Base-by-base conservation (phyloP, 2,113 vertebrate genomes). In the Anolis sagrei region DNA sequence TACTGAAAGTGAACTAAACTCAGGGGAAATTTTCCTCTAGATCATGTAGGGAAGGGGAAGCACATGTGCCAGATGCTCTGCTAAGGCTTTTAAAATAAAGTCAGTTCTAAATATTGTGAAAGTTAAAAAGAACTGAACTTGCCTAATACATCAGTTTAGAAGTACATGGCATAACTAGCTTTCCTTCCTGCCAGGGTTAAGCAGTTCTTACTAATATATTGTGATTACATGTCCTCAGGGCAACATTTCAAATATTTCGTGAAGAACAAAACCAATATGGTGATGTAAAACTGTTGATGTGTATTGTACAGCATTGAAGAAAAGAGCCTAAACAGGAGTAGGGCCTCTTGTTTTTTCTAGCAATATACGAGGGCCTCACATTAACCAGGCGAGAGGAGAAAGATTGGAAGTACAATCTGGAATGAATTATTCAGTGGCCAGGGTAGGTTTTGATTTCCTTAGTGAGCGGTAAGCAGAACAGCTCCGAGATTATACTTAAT, bases 391-490 rank as follows among this genome's bases (percentile, higher is more conserved):
- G 14, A 69, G 25, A 69, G 29, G 64, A 19, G 27, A 66, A 25
- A 66, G 78, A 66, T 48, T 58, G 36, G 36, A 62, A 75, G 54
- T 70, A 83, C 74, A 34, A 27, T 73, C 27, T 74, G 16, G 58
- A 48, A 25, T 72, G 44, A 48, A 72, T 72, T 72, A 74, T 83
- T 39, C 27, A 62, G 51, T 62, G 54, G 16, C 58, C 32, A 13
- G 29, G 27, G 7, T 48, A 80, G 36, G 78, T 29, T 82, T 82
- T 62, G 27, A 73, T 73, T 82, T 82, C 49, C 54, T 75, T 62
- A 16, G 25, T 36, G 62, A 83, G 51, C 1, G 44, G 18, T 62
- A 73, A 48, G 32, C 16, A 34, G 32, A 61, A 34, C 32, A 68
- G 51, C 25, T 39, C 58, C 62, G 70, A 61, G 74, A 62, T 34